Percentiles rank a stretch among this genome's conserved stretches.
phyloP scores from a whole-genome alignment of 1,140 invertebrate genomes.

The Megalopta genalis region DNA sequence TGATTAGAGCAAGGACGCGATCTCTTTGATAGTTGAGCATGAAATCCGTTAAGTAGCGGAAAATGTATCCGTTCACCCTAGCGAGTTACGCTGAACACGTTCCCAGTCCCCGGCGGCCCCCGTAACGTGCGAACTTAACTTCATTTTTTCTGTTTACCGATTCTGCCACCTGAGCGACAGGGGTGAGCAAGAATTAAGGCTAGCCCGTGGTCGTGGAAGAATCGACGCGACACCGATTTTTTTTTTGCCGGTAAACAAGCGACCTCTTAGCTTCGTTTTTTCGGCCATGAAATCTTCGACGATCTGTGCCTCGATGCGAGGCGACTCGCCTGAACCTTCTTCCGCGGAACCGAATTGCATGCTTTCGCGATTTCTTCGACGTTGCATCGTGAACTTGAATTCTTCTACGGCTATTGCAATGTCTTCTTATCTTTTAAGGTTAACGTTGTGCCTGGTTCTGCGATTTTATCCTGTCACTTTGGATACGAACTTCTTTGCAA shows the following conservation, averaged over 20 bases:
- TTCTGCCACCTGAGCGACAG: conserved; percentile 68
- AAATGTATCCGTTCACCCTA: conserved; percentile 72
- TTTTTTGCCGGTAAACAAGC: conserved; percentile 24
- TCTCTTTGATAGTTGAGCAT: conserved; percentile 72
- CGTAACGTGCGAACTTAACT: conserved; percentile 50
- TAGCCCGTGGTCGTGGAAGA: conserved; percentile 45
- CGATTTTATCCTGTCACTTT: too few species aligned
- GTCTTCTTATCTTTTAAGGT: too few species aligned
- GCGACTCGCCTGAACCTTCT: too few species aligned
- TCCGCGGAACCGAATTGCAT: too few species aligned
- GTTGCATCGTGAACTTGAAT: too few species aligned
- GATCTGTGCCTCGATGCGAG: neutral
- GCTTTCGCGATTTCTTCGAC: too few species aligned
- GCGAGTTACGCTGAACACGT: conserved; percentile 50
- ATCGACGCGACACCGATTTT: conserved; percentile 25
- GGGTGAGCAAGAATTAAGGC: conserved; percentile 61
- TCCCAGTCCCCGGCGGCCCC: conserved; percentile 19
- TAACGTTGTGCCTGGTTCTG: too few species aligned
- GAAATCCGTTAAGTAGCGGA: conserved; percentile 75
- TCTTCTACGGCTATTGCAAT: too few species aligned
- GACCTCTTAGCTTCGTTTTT: neutral
- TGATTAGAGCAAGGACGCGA: conserved; percentile 72
- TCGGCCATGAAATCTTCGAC: neutral
- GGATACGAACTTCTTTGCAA: too few species aligned
- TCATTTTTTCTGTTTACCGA: conserved; percentile 66